Percentiles rank a stretch among this genome's conserved stretches.
Evolutionary conservation across 2,113 vertebrate species (phyloP).

Genomic region (Heliornis fulica): DNA sequence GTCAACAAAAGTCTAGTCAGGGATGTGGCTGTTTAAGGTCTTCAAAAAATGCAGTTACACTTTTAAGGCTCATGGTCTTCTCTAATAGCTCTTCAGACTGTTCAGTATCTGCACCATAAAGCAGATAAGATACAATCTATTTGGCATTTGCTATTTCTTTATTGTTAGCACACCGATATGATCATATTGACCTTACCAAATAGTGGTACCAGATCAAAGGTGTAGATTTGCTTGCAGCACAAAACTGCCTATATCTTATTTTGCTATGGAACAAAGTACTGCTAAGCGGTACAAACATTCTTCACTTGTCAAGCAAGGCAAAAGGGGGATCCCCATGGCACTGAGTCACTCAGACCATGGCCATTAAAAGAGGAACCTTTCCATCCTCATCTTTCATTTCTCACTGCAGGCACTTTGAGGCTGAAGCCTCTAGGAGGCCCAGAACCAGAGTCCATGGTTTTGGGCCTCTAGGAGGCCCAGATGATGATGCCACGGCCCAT

Average conservation of each 20-base stretch:
- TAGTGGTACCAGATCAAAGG: neutral
- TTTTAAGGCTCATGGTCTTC: neutral
- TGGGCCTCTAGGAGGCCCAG: too few relatives aligned
- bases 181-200: neutral
- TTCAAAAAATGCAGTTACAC: neutral
- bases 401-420: neutral
- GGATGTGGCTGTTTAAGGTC: neutral
- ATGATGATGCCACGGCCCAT: too few relatives aligned
- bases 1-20: neutral
- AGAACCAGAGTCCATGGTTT: too few relatives aligned
- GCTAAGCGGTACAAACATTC: neutral
- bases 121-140: neutral
- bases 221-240: neutral
- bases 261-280: neutral
- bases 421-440: neutral
- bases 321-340: neutral
- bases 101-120: neutral
- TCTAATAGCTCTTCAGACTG: neutral
- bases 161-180: neutral
- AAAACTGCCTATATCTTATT: neutral
- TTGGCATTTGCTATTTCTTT: neutral
- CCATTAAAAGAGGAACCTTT: neutral
- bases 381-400: neutral
- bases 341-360: neutral
- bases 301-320: neutral